phyloP scores from a whole-genome alignment of 2,113 vertebrate species.

The Psephotus haematonotus region DNA sequence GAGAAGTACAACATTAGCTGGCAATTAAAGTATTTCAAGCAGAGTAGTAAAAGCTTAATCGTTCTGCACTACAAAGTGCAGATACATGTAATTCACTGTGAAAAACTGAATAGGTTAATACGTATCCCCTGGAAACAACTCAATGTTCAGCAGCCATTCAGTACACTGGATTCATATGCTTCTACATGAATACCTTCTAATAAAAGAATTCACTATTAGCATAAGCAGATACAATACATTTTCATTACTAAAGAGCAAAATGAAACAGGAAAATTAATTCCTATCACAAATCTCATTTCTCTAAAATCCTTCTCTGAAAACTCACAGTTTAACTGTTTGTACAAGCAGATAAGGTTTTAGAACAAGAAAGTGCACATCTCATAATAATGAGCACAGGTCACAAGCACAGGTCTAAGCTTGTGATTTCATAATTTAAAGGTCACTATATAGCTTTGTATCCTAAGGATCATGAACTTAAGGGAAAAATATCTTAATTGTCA shows the following conservation, averaged over 20 bases:
- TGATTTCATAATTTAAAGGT: background rate
- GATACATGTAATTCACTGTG: conserved; percentile 30
- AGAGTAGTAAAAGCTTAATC: conserved; percentile 18
- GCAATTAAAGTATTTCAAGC: conserved; percentile 48
- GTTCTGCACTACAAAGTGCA: background rate
- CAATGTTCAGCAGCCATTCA: conserved; percentile 29
- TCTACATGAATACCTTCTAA: conserved; percentile 30
- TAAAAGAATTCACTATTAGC: conserved; percentile 34
- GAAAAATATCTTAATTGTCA: background rate
- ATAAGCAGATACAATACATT: conserved; percentile 41
- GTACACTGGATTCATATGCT: background rate
- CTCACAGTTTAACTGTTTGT: background rate
- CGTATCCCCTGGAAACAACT: conserved; percentile 52
- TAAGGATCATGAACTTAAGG: background rate
- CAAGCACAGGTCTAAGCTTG: background rate
- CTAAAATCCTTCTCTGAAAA: background rate
- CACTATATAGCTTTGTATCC: too few relatives aligned
- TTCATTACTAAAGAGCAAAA: background rate
- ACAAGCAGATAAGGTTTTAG: background rate
- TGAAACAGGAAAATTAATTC: conserved; percentile 7
- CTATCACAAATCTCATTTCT: background rate
- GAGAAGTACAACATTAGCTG: background rate
- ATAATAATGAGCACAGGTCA: background rate
- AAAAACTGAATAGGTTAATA: conserved; percentile 43
- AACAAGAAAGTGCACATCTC: background rate